Conservation (phyloP, 2,888 invertebrate species). For the Parnassius glacialis region DNA sequence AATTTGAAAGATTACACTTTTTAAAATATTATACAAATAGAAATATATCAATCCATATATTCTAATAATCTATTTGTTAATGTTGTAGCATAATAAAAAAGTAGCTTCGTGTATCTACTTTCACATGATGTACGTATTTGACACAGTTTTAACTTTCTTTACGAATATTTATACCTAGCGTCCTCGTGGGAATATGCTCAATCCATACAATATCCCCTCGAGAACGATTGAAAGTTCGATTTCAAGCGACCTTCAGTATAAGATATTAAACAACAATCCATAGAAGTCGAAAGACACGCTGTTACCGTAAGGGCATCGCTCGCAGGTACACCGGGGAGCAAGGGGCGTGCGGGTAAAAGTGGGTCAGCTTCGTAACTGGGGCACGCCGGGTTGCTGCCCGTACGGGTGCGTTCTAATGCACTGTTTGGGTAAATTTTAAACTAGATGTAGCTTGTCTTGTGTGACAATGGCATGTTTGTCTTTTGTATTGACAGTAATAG, state of each 20-base stretch:
- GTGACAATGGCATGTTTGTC: no score
- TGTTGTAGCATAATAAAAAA: no score
- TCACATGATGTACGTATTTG: no score
- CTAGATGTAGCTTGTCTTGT: background rate
- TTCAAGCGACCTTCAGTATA: slow-evolving; percentile 11
- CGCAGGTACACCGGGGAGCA: slow-evolving; percentile 13
- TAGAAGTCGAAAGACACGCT: slow-evolving; percentile 15
- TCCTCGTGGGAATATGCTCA: no score
- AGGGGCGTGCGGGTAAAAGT: slow-evolving; percentile 11
- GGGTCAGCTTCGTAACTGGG: slow-evolving; percentile 23
- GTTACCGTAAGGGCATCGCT: slow-evolving; percentile 12
- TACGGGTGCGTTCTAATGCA: slow-evolving; percentile 19
- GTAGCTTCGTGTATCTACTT: no score
- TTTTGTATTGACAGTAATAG: no score
- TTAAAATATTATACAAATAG: no score
- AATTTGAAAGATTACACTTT: no score
- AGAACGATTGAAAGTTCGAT: slow-evolving; percentile 10
- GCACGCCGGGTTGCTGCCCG: slow-evolving; percentile 16
- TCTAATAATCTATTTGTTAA: no score
- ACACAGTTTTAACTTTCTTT: no score
- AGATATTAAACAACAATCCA: slow-evolving; percentile 19
- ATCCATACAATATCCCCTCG: background rate
- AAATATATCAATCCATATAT: no score
- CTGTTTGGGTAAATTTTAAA: slow-evolving; percentile 18
- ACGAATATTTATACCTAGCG: no score